Percentiles rank a stretch among this genome's conserved stretches.
phyloP scores from a whole-genome alignment of 2,113 vertebrate genomes.

The Propithecus coquereli region DNA sequence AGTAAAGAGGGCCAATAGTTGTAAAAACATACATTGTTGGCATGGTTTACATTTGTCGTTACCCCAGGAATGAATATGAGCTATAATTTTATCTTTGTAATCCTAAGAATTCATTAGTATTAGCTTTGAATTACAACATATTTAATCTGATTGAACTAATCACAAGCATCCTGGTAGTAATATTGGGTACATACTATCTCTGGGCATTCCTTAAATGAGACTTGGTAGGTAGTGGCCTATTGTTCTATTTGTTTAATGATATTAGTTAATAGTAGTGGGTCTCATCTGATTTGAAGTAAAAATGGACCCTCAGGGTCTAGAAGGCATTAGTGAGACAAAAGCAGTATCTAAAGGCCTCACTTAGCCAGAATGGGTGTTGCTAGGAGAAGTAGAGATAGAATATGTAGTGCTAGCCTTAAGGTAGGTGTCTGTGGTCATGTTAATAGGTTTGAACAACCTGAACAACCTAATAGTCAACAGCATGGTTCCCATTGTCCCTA shows the following conservation, averaged over 20 bases:
- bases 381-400: not conserved
- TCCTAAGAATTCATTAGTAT: not conserved
- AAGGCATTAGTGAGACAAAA: not conserved
- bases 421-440: not conserved
- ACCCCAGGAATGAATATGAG: not conserved
- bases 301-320: not conserved
- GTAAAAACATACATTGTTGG: not conserved
- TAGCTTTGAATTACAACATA: not conserved
- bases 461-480: not conserved
- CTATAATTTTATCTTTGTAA: not conserved
- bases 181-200: not conserved
- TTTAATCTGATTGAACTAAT: not conserved
- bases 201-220: not conserved
- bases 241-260: not conserved
- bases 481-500: not conserved
- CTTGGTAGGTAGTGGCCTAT: not conserved
- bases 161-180: not conserved
- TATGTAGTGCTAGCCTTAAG: not conserved
- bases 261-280: not conserved
- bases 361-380: not conserved
- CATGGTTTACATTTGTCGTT: not conserved
- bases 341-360: not conserved
- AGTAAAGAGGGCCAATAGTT: not conserved
- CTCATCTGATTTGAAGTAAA: not conserved
- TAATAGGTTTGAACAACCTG: not conserved